These are phyloP conservation scores for Magallana nippona DNA, from an alignment of 2,888 invertebrate species.

Conservation along the genomic window DNA sequence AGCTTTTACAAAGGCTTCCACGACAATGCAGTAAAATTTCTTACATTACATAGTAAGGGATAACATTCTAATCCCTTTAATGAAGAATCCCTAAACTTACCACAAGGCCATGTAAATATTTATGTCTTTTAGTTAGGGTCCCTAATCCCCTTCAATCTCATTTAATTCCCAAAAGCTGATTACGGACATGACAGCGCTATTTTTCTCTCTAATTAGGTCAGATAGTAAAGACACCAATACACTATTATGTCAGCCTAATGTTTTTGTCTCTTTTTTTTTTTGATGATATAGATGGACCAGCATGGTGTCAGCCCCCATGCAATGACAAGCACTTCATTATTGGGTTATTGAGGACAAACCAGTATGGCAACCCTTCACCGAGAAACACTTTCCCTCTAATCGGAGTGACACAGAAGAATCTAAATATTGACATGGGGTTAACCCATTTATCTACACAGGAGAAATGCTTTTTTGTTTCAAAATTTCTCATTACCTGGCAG, in stretches of 20 bases:
- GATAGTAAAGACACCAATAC: neutral
- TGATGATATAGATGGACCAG: too few relatives aligned
- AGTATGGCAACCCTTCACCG: conserved; percentile 7
- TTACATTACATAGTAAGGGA: neutral
- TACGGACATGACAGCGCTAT: neutral
- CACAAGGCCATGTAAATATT: conserved; percentile 1
- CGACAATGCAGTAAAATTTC: neutral
- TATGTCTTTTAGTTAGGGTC: neutral
- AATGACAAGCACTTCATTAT: neutral
- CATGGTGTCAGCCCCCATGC: too few relatives aligned
- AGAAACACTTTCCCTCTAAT: conserved; percentile 27
- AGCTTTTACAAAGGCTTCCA: neutral
- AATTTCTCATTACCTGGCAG: neutral
- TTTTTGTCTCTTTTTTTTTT: too few relatives aligned
- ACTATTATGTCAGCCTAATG: neutral
- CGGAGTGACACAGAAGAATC: conserved; percentile 30
- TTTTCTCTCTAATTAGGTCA: neutral
- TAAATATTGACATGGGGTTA: conserved; percentile 19
- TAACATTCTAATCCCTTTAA: neutral
- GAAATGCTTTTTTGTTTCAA: neutral
- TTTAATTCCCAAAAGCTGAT: neutral
- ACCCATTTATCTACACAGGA: neutral
- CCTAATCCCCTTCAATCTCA: conserved; percentile 1
- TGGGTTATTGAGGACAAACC: conserved; percentile 3
- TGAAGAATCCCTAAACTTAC: conserved; percentile 20